These are phyloP conservation scores for Neoitamus cyanurus DNA, from an alignment of 2,888 invertebrate species.

Conservation along the genomic window DNA sequence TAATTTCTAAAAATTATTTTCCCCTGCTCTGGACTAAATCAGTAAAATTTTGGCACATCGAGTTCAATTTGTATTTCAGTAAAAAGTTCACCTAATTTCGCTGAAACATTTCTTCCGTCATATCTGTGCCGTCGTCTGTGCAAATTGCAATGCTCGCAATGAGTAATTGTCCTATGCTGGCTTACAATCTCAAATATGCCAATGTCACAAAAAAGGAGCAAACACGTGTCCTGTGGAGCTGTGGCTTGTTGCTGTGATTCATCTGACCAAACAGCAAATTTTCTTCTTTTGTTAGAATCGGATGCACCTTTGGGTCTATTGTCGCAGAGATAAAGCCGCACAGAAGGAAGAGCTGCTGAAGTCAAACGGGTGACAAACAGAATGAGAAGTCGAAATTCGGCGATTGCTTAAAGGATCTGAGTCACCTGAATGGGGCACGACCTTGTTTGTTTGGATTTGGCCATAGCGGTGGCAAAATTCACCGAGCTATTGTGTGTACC, in stretches of 20 bases:
- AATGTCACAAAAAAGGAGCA: neutral
- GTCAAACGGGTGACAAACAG: constrained; percentile 8
- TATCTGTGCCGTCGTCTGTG: neutral
- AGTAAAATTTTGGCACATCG: too few relatives aligned
- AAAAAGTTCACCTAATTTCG: too few relatives aligned
- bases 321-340: constrained; percentile 18
- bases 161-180: neutral
- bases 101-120: neutral
- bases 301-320: constrained; percentile 19
- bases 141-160: too few relatives aligned
- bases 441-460: constrained; percentile 10
- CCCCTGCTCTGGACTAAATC: too few relatives aligned
- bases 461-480: neutral
- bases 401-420: neutral
- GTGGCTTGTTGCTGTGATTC: neutral
- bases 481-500: neutral
- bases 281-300: neutral
- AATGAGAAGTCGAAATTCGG: neutral
- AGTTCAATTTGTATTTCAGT: too few relatives aligned
- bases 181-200: neutral
- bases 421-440: neutral
- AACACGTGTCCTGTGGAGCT: constrained; percentile 1
- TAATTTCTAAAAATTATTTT: too few relatives aligned
- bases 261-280: constrained; percentile 13
- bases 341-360: constrained; percentile 22